These are phyloP conservation scores for Sylvilagus floridanus DNA, from an alignment of 2,797 vertebrate species.

Conservation along the genomic window DNA sequence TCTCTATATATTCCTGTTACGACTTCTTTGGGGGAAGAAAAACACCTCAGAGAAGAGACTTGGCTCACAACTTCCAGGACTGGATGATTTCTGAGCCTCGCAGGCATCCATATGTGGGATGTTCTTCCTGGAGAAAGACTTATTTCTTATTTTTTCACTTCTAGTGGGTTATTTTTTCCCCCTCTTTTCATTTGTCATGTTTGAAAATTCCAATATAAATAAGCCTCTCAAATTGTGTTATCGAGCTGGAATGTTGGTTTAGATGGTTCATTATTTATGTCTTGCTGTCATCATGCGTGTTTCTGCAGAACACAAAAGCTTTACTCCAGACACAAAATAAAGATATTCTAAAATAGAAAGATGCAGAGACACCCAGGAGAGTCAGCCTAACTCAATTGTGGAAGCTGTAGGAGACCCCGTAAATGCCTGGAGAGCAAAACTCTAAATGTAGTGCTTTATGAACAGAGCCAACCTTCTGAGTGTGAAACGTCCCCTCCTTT, in stretches of 20 bases:
- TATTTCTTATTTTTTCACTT: conserved; percentile 58
- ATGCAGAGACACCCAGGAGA: conserved; percentile 60
- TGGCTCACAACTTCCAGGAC: conserved; percentile 64
- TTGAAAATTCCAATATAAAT: conserved; percentile 50
- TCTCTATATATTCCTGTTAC: conserved; percentile 78
- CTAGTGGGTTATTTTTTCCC: conserved; percentile 19
- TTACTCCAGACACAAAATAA: conserved; percentile 63
- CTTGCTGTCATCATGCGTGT: conserved; percentile 68
- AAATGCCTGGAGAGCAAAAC: conserved; percentile 47
- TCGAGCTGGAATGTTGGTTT: conserved; percentile 68
- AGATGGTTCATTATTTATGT: conserved; percentile 75
- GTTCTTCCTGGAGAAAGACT: conserved; percentile 61
- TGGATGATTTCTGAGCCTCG: conserved; percentile 70
- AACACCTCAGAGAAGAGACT: conserved; percentile 74
- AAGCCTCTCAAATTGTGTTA: conserved; percentile 69
- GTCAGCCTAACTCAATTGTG: background rate
- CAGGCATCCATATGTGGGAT: conserved; percentile 32
- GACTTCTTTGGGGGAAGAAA: conserved; percentile 74
- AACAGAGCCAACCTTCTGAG: conserved; percentile 52
- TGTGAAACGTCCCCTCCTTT: conserved; percentile 70
- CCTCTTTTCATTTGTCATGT: conserved; percentile 34
- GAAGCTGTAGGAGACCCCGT: conserved; percentile 15
- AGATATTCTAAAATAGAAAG: conserved; percentile 69
- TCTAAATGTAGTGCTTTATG: conserved; percentile 63
- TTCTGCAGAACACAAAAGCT: conserved; percentile 66